Evolutionary conservation across 2,797 vertebrate genomes (phyloP).

Genomic region (Poecilia wingei): DNA sequence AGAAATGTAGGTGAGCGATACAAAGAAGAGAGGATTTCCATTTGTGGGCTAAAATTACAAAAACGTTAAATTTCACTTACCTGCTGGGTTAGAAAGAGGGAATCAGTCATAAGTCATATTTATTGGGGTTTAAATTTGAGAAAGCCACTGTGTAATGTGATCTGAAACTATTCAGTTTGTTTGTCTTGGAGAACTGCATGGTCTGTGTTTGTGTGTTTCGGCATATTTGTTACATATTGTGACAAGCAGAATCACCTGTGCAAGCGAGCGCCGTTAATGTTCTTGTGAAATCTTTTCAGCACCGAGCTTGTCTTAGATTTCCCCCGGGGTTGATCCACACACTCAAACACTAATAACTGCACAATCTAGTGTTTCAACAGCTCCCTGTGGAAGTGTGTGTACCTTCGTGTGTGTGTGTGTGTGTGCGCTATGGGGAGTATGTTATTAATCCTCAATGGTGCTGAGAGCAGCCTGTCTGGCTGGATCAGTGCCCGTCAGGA

Average conservation of each 20-base stretch:
- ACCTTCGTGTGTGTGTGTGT: slow-evolving; percentile 8
- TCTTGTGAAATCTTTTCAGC: slow-evolving; percentile 51
- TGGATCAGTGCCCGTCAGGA: slow-evolving; percentile 78
- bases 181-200: not conserved
- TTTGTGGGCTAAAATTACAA: not conserved
- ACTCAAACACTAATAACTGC: slow-evolving; percentile 48
- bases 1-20: not conserved
- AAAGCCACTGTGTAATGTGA: not conserved
- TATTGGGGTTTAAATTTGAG: not conserved
- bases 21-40: not conserved
- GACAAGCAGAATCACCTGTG: slow-evolving; percentile 40
- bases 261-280: slow-evolving; percentile 35
- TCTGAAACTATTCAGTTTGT: not conserved
- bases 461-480: slow-evolving; percentile 71
- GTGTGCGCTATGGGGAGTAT: slow-evolving; percentile 22
- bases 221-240: slow-evolving; percentile 24
- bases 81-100: not conserved
- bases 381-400: slow-evolving; percentile 41
- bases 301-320: slow-evolving; percentile 55
- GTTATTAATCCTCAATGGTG: slow-evolving; percentile 61
- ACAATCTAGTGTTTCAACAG: slow-evolving; percentile 45
- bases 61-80: not conserved
- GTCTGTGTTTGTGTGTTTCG: slow-evolving; percentile 18
- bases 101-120: too few relatives aligned
- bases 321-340: slow-evolving; percentile 17